phyloP scores from a whole-genome alignment of 2,113 vertebrate species.

The Lepus americanus region DNA sequence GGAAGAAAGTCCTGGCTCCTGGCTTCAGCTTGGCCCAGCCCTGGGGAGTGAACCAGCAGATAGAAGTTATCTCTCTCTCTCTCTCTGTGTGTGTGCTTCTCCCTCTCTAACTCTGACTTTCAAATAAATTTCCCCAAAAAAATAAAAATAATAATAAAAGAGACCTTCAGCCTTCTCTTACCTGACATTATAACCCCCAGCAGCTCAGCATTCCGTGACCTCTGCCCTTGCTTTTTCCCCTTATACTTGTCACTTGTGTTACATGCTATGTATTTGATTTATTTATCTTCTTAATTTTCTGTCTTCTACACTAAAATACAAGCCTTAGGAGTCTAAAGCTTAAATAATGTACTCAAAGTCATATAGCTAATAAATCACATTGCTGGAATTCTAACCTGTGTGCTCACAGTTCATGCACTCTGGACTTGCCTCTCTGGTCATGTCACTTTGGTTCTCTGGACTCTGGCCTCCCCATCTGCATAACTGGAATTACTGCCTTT shows the following conservation, averaged over 20 bases:
- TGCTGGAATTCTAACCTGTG: neutral
- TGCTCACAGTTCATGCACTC: neutral
- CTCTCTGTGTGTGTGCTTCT: too few species aligned
- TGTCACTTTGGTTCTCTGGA: neutral
- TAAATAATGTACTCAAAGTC: neutral
- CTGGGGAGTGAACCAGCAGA: too few species aligned
- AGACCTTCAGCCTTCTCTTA: too few species aligned
- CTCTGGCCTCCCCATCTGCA: neutral
- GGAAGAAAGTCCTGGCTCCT: too few species aligned
- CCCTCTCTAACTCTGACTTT: too few species aligned
- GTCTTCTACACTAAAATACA: neutral
- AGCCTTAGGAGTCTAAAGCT: conserved; percentile 3
- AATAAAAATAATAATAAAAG: too few species aligned
- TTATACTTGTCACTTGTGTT: neutral
- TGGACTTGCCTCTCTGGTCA: neutral
- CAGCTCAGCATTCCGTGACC: neutral
- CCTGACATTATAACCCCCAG: neutral
- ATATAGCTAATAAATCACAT: neutral
- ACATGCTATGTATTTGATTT: neutral
- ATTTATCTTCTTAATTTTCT: neutral
- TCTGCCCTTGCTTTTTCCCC: too few species aligned
- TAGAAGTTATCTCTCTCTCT: too few species aligned
- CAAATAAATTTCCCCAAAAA: too few species aligned
- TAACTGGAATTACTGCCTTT: neutral
- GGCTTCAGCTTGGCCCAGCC: too few species aligned